Percentiles rank a stretch among this genome's conserved stretches.
Conservation (phyloP, 2,888 invertebrate genomes). For the Scaptomyza reducta region DNA sequence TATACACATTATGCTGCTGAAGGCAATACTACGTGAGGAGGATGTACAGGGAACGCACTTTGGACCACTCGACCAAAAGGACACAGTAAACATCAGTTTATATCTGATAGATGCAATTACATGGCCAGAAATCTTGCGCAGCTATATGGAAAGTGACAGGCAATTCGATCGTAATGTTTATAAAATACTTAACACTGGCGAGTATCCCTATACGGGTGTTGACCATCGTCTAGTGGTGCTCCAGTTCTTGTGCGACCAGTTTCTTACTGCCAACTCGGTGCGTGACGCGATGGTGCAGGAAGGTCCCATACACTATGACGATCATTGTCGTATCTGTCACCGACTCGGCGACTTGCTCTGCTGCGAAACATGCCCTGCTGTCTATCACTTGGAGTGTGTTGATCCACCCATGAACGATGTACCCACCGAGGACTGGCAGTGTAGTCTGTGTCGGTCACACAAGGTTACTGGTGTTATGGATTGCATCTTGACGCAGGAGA, state of each 20-base stretch:
- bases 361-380: slow-evolving; percentile 99
- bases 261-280: slow-evolving; percentile 95
- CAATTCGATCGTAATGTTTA: slow-evolving; percentile 90
- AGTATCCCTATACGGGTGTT: slow-evolving; percentile 94
- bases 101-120: slow-evolving; percentile 97
- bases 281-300: slow-evolving; percentile 97
- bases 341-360: slow-evolving; percentile 96
- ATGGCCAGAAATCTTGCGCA: slow-evolving; percentile 96
- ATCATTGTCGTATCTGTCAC: slow-evolving; percentile 96
- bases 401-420: slow-evolving; percentile 97
- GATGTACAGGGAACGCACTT: slow-evolving; percentile 97
- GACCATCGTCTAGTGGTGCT: slow-evolving; percentile 92
- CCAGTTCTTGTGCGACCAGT: slow-evolving; percentile 96
- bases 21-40: slow-evolving; percentile 95
- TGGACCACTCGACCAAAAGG: slow-evolving; percentile 98
- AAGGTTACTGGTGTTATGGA: slow-evolving; percentile 96
- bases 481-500: slow-evolving; percentile 95
- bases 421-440: slow-evolving; percentile 99
- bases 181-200: slow-evolving; percentile 88
- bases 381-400: slow-evolving; percentile 98
- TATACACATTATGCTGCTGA: slow-evolving; percentile 96
- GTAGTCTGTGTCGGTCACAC: slow-evolving; percentile 96
- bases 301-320: slow-evolving; percentile 96
- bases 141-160: slow-evolving; percentile 96
- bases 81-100: slow-evolving; percentile 96